These are phyloP conservation scores for Rhynchotus rufescens DNA, from an alignment of 2,797 vertebrate genomes.

Conservation along the genomic window DNA sequence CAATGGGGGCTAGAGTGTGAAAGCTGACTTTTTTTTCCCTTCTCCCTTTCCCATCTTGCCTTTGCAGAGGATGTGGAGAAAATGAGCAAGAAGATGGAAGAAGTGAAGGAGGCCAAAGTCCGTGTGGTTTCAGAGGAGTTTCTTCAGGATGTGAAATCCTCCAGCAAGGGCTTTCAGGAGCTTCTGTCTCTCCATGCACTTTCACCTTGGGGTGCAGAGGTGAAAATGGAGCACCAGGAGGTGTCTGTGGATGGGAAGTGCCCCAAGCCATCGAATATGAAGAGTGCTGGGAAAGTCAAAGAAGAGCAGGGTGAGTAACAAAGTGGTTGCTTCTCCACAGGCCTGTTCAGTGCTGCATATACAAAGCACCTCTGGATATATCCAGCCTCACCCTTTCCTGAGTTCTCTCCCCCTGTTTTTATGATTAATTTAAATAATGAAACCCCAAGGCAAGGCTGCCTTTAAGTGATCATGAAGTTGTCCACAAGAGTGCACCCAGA, in stretches of 20 bases:
- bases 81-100: slow-evolving; percentile 98
- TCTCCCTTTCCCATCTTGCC: background rate
- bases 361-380: background rate
- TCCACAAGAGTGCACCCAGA: background rate
- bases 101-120: slow-evolving; percentile 88
- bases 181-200: slow-evolving; percentile 88
- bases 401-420: background rate
- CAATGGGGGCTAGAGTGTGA: background rate
- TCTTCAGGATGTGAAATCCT: slow-evolving; percentile 87
- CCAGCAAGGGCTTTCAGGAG: slow-evolving; percentile 88
- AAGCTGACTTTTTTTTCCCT: background rate
- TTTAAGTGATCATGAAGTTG: background rate
- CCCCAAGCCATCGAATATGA: slow-evolving; percentile 76
- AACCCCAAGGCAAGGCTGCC: background rate
- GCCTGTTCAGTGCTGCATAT: background rate
- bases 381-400: background rate
- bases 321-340: background rate
- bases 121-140: slow-evolving; percentile 92
- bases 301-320: slow-evolving; percentile 89
- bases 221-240: slow-evolving; percentile 85
- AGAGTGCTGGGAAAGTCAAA: slow-evolving; percentile 88
- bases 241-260: slow-evolving; percentile 82
- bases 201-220: slow-evolving; percentile 93
- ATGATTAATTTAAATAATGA: background rate
- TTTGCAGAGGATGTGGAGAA: slow-evolving; percentile 95